These are phyloP conservation scores for Pocillopora verrucosa DNA, from an alignment of 64 coral and sea anemone species.

Conservation along the genomic window DNA sequence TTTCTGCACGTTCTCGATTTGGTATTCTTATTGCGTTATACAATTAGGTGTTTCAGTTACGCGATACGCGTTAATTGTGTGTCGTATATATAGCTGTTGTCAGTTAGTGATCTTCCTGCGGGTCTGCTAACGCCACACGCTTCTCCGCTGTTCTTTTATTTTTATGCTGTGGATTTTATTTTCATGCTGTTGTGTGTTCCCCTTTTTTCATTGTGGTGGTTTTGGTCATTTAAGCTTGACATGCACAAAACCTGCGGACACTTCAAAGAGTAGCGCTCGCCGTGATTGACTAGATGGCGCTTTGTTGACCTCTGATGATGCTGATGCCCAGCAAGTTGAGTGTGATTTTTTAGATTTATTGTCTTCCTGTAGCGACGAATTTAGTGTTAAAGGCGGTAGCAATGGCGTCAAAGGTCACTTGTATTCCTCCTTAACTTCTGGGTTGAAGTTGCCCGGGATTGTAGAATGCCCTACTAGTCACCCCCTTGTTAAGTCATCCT, in stretches of 20 bases:
- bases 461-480: too few species aligned
- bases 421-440: background rate
- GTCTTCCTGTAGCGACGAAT: constrained; percentile 34
- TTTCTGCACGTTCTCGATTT: too few species aligned
- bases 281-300: constrained; percentile 28
- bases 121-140: background rate
- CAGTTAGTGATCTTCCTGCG: too few species aligned
- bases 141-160: constrained; percentile 27
- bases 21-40: too few species aligned
- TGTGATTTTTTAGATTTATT: constrained; percentile 29
- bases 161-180: background rate
- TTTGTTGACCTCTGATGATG: background rate
- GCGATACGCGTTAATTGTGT: background rate
- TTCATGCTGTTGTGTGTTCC: background rate
- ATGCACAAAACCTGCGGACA: constrained; percentile 21
- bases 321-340: background rate
- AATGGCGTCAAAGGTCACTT: constrained; percentile 39
- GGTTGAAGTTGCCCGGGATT: too few species aligned
- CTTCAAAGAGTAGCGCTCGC: constrained; percentile 24
- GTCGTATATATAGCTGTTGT: background rate
- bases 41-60: too few species aligned
- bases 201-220: background rate
- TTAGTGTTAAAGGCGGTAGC: constrained; percentile 25
- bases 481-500: too few species aligned
- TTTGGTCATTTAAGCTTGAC: constrained; percentile 23